Evolutionary conservation across 2,113 vertebrate genomes (phyloP).

Genomic region (Psammodynastes pulverulentus): DNA sequence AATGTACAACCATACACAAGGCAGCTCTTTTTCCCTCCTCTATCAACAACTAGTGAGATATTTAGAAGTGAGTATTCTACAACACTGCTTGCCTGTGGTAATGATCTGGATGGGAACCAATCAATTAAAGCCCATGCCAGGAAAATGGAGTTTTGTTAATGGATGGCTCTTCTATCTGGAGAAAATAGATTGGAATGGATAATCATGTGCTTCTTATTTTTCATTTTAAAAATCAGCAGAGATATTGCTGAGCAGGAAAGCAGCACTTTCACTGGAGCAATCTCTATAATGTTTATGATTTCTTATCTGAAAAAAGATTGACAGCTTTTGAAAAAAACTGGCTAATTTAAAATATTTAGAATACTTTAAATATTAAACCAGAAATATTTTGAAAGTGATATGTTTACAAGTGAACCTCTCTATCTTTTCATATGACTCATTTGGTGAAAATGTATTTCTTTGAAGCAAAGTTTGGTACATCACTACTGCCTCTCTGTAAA

Average conservation of each 20-base stretch:
- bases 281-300: background rate
- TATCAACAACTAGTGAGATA: background rate
- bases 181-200: background rate
- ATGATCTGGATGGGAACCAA: background rate
- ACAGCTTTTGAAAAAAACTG: background rate
- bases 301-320: background rate
- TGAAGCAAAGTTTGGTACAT: background rate
- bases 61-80: background rate
- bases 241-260: background rate
- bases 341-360: background rate
- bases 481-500: background rate
- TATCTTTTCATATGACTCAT: background rate
- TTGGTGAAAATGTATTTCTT: background rate
- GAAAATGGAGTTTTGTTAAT: background rate
- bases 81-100: background rate
- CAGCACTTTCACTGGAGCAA: background rate
- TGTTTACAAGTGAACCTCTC: background rate
- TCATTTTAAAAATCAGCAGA: background rate
- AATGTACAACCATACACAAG: background rate
- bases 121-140: background rate
- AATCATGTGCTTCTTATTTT: background rate
- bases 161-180: background rate
- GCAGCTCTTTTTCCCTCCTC: background rate
- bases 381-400: background rate
- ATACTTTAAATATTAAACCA: background rate